Evolutionary conservation across 2,113 vertebrate species (phyloP).

Genomic region (Caracal caracal): DNA sequence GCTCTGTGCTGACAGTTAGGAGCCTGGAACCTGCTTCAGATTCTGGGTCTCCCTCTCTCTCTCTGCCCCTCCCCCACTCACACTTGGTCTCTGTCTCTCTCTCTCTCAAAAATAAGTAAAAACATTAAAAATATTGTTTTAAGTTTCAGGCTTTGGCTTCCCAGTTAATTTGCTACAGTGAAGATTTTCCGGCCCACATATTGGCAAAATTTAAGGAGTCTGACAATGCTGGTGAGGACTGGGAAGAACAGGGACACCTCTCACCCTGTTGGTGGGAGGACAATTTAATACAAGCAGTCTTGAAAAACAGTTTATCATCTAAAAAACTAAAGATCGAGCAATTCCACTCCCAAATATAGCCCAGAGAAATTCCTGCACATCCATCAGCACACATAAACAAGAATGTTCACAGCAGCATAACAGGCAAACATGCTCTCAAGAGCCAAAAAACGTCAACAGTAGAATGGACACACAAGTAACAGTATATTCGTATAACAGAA

Average conservation of each 20-base stretch:
- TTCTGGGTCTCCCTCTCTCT: background rate
- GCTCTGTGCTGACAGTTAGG: no score
- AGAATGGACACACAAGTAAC: background rate
- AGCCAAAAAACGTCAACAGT: background rate
- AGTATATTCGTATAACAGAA: background rate
- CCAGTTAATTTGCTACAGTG: constrained; percentile 40
- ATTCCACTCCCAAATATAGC: background rate
- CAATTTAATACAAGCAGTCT: background rate
- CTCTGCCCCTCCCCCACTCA: background rate
- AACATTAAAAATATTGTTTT: background rate
- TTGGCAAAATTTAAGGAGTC: background rate
- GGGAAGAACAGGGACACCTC: background rate
- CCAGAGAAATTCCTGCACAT: background rate
- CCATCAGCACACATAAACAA: background rate
- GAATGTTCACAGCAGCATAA: background rate
- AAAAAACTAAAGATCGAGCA: constrained; percentile 35
- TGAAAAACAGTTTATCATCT: constrained; percentile 3
- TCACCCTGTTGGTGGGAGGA: background rate
- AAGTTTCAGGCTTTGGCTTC: constrained; percentile 37
- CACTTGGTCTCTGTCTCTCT: background rate
- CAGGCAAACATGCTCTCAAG: background rate
- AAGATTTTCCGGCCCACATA: constrained; percentile 24
- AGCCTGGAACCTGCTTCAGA: no score
- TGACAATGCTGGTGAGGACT: background rate
- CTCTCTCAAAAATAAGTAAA: background rate